phyloP scores from a whole-genome alignment of 2,888 invertebrate genomes.

The Acanthoscelides obtectus region DNA sequence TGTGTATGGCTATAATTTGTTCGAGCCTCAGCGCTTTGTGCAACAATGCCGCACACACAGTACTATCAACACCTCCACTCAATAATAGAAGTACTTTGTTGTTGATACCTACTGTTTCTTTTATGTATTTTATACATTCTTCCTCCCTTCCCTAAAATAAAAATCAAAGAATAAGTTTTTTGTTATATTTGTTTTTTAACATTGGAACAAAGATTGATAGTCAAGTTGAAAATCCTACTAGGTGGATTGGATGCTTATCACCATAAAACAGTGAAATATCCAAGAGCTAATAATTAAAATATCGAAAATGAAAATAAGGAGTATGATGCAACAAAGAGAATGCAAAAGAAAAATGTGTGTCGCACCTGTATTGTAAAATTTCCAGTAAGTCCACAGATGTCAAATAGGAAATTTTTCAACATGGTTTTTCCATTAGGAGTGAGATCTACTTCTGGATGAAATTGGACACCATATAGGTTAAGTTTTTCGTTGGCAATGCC shows the following conservation, averaged over 20 bases:
- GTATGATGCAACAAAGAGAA: no score
- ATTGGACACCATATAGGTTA: constrained; percentile 93
- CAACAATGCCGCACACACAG: constrained; percentile 96
- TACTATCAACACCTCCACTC: constrained; percentile 98
- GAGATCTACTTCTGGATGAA: constrained; percentile 98
- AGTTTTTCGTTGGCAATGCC: constrained; percentile 89
- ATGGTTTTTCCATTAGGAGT: constrained; percentile 65
- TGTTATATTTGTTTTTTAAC: no score
- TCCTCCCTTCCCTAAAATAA: constrained; percentile 63
- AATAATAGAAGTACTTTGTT: constrained; percentile 87
- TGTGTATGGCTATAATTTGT: constrained; percentile 93
- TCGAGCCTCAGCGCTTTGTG: constrained; percentile 84
- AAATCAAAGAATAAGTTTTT: no score
- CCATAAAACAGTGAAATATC: no score
- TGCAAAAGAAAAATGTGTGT: background rate
- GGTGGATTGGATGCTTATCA: no score
- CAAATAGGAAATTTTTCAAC: constrained; percentile 91
- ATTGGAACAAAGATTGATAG: no score
- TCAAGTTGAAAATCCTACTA: no score
- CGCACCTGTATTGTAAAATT: constrained; percentile 73
- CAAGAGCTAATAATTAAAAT: no score
- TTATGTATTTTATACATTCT: constrained; percentile 89
- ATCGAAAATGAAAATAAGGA: background rate
- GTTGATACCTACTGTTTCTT: constrained; percentile 73
- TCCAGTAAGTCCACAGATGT: constrained; percentile 81